A percentile compares a stretch with the other conserved stretches of the same genome.
Evolutionary conservation across 2,797 vertebrate species (phyloP).

Genomic region (Scolopax bukidnonensis): DNA sequence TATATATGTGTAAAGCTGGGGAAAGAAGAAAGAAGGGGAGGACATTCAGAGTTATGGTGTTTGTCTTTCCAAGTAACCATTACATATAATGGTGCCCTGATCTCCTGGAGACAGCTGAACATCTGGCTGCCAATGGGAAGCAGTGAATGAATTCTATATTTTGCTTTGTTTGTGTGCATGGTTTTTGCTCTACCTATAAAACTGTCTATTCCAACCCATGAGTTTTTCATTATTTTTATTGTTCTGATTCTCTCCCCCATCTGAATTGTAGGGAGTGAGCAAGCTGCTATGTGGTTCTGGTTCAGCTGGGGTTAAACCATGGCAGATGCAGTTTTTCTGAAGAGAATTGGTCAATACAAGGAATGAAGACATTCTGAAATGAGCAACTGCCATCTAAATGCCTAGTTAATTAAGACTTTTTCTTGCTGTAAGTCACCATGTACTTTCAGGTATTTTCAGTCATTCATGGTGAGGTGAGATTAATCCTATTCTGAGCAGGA

Average conservation of each 20-base stretch:
- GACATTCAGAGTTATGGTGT: accelerated
- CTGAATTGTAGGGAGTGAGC: background rate
- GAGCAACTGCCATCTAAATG: background rate
- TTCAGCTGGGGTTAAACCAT: background rate
- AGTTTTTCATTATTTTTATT: background rate
- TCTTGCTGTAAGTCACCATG: background rate
- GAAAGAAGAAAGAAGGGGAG: background rate
- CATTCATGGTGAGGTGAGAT: background rate
- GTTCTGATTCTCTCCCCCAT: background rate
- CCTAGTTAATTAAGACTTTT: background rate
- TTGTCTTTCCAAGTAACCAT: background rate
- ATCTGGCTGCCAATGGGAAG: background rate
- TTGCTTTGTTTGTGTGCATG: background rate
- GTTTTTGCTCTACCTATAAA: background rate
- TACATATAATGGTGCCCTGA: background rate
- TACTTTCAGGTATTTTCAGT: background rate
- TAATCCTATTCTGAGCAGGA: background rate
- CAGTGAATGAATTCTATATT: background rate
- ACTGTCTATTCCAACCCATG: background rate
- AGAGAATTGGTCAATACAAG: background rate
- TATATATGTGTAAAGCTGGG: background rate
- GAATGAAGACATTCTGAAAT: background rate
- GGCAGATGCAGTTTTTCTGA: background rate
- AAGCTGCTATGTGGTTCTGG: background rate
- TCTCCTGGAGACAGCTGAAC: background rate